phyloP scores from a whole-genome alignment of 2,888 invertebrate species.

The Eupithecia subumbrata region DNA sequence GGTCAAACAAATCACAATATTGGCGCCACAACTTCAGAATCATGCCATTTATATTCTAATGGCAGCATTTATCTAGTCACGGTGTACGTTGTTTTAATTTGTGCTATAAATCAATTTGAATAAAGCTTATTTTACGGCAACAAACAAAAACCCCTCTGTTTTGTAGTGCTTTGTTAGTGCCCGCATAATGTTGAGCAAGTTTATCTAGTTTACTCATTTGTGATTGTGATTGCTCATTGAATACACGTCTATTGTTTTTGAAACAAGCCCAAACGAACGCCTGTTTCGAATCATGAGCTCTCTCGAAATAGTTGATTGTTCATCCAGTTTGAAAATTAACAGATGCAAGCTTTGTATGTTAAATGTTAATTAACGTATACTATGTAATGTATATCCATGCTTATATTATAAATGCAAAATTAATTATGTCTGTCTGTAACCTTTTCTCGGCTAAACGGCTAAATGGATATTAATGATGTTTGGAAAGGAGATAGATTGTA shows the following conservation, averaged over 20 bases:
- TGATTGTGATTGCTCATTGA: slow-evolving; percentile 51
- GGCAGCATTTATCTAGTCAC: slow-evolving; percentile 22
- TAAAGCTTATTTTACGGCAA: slow-evolving; percentile 6
- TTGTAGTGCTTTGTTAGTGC: slow-evolving; percentile 12
- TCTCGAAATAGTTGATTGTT: not conserved
- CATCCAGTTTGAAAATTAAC: not conserved
- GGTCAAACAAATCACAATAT: slow-evolving; percentile 29
- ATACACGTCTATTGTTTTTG: slow-evolving; percentile 25
- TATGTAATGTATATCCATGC: too few species aligned
- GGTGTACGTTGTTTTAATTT: not conserved
- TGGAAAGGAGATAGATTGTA: too few species aligned
- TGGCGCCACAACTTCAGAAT: slow-evolving; percentile 28
- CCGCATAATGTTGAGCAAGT: slow-evolving; percentile 44
- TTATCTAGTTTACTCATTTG: slow-evolving; percentile 50
- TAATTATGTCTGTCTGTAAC: too few species aligned
- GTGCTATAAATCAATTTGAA: not conserved
- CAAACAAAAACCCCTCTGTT: not conserved
- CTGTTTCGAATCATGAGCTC: not conserved
- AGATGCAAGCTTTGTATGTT: not conserved
- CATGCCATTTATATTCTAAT: slow-evolving; percentile 36
- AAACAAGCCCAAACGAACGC: slow-evolving; percentile 9
- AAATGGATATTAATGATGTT: too few species aligned
- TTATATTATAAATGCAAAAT: too few species aligned
- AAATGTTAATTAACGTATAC: too few species aligned
- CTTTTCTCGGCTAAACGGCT: too few species aligned